These are phyloP conservation scores for Cervus canadensis DNA, from an alignment of 2,113 vertebrate species.

Conservation along the genomic window DNA sequence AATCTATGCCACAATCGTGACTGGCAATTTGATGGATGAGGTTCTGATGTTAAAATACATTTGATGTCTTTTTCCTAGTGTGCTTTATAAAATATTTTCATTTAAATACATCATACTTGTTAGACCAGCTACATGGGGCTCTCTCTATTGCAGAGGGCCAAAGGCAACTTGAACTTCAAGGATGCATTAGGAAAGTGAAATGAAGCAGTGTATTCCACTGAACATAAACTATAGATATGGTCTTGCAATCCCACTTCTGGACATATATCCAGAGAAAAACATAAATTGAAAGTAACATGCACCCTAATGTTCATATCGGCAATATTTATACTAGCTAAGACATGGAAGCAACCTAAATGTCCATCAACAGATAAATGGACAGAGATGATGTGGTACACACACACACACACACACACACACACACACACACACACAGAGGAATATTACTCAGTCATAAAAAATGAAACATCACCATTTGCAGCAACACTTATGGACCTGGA, in stretches of 20 bases:
- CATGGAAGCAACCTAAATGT: background rate
- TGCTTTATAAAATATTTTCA: constrained; percentile 41
- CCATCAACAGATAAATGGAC: background rate
- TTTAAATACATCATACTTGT: constrained; percentile 46
- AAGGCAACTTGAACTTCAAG: constrained; percentile 50
- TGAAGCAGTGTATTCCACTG: background rate
- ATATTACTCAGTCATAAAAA: background rate
- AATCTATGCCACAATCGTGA: background rate
- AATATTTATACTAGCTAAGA: background rate
- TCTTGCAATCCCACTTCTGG: background rate
- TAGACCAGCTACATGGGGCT: background rate
- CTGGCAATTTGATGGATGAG: background rate
- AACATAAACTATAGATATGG: constrained; percentile 16
- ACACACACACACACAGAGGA: too few relatives aligned
- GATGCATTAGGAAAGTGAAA: constrained; percentile 17
- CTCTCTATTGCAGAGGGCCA: constrained; percentile 23
- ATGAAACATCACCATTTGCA: background rate
- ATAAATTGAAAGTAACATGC: background rate
- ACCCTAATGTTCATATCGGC: background rate
- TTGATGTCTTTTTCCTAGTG: constrained; percentile 10
- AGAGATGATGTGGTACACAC: background rate
- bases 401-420: too few relatives aligned
- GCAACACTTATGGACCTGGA: background rate
- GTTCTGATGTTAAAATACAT: background rate
- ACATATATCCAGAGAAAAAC: background rate